phyloP scores from a whole-genome alignment of 2,888 invertebrate genomes.

The Diachrysia chrysitis region DNA sequence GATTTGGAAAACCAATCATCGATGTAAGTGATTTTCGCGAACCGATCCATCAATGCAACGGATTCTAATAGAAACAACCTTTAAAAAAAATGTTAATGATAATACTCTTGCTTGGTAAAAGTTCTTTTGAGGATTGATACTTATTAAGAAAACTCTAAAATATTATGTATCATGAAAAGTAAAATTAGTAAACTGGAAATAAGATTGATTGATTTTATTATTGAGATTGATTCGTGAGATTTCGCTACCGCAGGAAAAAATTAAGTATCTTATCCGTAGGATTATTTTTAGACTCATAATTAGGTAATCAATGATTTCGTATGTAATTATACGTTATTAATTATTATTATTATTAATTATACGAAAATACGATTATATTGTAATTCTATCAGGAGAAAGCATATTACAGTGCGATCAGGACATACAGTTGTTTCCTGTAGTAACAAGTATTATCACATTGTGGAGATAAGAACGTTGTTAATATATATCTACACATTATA shows the following conservation, averaged over 20 bases:
- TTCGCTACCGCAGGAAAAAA: background rate
- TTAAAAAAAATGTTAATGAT: background rate
- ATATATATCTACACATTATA: background rate
- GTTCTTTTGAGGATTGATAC: background rate
- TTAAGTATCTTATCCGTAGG: background rate
- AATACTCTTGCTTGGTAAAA: background rate
- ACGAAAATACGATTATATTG: background rate
- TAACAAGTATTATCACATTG: background rate
- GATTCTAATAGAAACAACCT: background rate
- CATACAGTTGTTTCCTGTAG: background rate
- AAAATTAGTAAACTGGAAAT: too few relatives aligned
- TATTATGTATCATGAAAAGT: too few relatives aligned
- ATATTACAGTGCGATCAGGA: background rate
- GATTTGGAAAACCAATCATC: background rate
- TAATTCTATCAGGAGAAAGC: background rate
- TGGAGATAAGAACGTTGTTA: background rate
- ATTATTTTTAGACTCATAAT: background rate
- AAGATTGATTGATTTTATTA: background rate
- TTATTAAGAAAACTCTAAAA: too few relatives aligned
- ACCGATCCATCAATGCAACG: background rate
- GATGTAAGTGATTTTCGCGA: background rate
- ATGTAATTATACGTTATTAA: too few relatives aligned
- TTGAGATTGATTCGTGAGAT: background rate
- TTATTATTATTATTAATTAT: too few relatives aligned
- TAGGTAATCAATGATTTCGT: too few relatives aligned